Percentiles rank a stretch among this genome's conserved stretches.
These are phyloP conservation scores for Philotrypesis tridentata DNA, from an alignment of 1,140 invertebrate species.

Conservation along the genomic window DNA sequence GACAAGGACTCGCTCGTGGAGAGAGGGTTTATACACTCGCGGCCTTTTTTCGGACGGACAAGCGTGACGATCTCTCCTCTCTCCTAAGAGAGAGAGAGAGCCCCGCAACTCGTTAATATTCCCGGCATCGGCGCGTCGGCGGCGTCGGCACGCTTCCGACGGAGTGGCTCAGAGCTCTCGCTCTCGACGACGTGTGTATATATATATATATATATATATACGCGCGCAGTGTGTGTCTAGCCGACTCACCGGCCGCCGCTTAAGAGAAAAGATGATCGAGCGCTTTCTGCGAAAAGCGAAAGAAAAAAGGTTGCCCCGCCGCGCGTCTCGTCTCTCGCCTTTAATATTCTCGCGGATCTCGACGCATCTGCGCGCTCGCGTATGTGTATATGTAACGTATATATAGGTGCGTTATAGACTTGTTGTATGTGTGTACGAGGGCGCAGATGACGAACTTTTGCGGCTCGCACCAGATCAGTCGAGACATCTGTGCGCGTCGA, in stretches of 20 bases:
- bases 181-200: too few species aligned
- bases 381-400: too few species aligned
- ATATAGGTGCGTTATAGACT: too few species aligned
- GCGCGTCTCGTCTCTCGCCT: background rate
- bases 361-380: constrained; percentile 13
- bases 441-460: constrained; percentile 8
- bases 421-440: too few species aligned
- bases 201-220: background rate
- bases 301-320: background rate
- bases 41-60: constrained; percentile 52
- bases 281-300: constrained; percentile 22
- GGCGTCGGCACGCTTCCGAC: background rate
- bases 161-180: too few species aligned
- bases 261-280: constrained; percentile 36
- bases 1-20: background rate
- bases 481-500: background rate
- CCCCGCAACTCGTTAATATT: constrained; percentile 35
- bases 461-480: background rate
- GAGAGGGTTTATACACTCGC: background rate
- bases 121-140: background rate
- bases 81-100: too few species aligned
- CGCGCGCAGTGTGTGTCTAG: background rate
- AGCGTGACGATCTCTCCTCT: constrained; percentile 32
- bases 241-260: background rate
- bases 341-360: background rate